Evolutionary conservation across 1,140 invertebrate genomes (phyloP), one percentile per base, ranked within the genome.

Genomic region (Parapsyche elsis): DNA sequence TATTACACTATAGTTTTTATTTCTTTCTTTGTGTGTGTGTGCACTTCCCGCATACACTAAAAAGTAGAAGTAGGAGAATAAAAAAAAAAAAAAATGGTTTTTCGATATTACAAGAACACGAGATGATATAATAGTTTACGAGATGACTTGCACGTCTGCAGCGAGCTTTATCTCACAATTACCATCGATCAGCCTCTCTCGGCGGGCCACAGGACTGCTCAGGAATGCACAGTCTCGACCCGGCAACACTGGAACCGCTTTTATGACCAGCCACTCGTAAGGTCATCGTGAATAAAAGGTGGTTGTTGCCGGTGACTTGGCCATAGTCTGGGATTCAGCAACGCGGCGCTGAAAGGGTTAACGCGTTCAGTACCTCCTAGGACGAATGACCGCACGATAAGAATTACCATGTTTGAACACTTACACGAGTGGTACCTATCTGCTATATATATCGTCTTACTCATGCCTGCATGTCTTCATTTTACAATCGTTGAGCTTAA

Each of bases 81-180:
- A 4, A 10, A 4, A 10, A 5, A 10, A 14, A 53, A 14, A 16
- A 14, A 53, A 14, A 12, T 53, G 49, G 49, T 53, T 53, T 38
- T 53, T 53, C 49, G 10, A 53, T 53, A 53, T 53, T 53, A 53
- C 49, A 53, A 53, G 49, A 53, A 12, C 49, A 16, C 49, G 49
- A 53, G 49, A 53, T 53, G 49, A 67, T 26, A 67, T 67, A 67
- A 67, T 67, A 67, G 64, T 67, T 67, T 67, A 23, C 64, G 24
- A 67, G 64, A 67, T 67, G 64, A 67, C 64, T 67, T 67, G 64
- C 64, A 67, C 64, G 64, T 67, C 64, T 26, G 23, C 7, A 21
- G 16, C 57, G 14, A n/a, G 57, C 64, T 67, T 67, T 67, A 67
- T 67, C 64, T 67, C 24, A 67, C 64, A 67, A 67, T 67, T 67